Conservation (phyloP, 1,140 invertebrate species). For the Bombus cullumanus region DNA sequence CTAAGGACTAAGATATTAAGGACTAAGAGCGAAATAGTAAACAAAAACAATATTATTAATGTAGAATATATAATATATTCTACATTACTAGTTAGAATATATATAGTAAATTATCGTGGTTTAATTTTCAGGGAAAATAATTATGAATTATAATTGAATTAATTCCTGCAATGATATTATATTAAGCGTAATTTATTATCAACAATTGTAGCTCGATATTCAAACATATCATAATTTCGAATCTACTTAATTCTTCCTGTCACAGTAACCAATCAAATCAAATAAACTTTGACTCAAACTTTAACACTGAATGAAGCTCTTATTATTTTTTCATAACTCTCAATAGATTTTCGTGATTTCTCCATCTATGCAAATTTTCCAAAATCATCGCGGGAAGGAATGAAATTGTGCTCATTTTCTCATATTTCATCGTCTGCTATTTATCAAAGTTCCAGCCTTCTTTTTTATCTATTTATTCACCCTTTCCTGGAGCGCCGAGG, state of each 20-base stretch:
- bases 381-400: background rate
- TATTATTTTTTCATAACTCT: background rate
- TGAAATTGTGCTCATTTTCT: background rate
- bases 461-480: background rate
- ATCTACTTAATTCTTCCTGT: background rate
- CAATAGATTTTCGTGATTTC: background rate
- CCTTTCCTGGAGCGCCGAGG: background rate
- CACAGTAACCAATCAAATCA: background rate
- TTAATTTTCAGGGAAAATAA: background rate
- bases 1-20: too few species aligned
- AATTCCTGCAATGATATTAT: background rate
- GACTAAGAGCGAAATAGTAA: too few species aligned
- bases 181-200: background rate
- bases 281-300: background rate
- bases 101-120: background rate
- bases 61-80: background rate
- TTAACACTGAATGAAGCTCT: background rate
- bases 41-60: too few species aligned
- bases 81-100: background rate
- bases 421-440: background rate
- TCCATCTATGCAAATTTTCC: background rate
- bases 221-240: background rate
- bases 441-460: background rate
- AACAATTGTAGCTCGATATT: background rate
- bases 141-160: background rate